phyloP scores from a whole-genome alignment of 2,113 vertebrate species.

The Percina caprodes region DNA sequence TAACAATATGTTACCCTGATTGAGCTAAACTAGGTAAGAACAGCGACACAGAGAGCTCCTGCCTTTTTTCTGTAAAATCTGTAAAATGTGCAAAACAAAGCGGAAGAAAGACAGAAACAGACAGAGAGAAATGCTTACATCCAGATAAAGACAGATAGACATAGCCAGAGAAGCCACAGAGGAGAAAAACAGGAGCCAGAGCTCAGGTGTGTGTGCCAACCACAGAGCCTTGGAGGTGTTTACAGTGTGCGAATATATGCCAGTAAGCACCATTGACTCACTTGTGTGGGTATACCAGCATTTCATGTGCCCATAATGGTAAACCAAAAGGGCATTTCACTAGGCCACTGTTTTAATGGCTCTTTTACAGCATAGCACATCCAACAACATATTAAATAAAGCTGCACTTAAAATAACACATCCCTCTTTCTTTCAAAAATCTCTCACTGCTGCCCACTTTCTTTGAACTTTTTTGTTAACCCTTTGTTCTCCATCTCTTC shows the following conservation, averaged over 20 bases:
- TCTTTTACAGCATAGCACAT: conserved; percentile 63
- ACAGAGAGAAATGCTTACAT: neutral
- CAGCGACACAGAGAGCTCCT: neutral
- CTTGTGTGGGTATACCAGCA: conserved; percentile 64
- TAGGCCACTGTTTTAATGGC: conserved; percentile 70
- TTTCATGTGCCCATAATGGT: conserved; percentile 71
- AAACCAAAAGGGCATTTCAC: conserved; percentile 68
- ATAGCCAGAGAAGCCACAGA: conserved; percentile 47
- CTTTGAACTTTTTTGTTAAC: conserved; percentile 3
- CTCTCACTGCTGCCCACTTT: neutral
- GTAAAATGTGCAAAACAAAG: neutral
- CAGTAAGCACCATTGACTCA: conserved; percentile 73
- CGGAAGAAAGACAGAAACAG: neutral
- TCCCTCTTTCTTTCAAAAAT: conserved; percentile 19
- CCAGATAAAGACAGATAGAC: conserved; percentile 45
- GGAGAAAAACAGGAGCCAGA: conserved; percentile 46
- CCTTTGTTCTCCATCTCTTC: neutral
- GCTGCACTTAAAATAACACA: conserved; percentile 50
- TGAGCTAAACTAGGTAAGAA: conserved; percentile 14
- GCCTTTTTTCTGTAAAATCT: conserved; percentile 11
- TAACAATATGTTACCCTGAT: conserved; percentile 28
- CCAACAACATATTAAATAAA: conserved; percentile 63
- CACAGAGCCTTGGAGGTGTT: conserved; percentile 71
- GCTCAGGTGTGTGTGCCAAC: conserved; percentile 72
- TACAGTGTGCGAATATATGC: conserved; percentile 73